phyloP scores from a whole-genome alignment of 2,888 invertebrate species.

The Sinhomidia bicolor region DNA sequence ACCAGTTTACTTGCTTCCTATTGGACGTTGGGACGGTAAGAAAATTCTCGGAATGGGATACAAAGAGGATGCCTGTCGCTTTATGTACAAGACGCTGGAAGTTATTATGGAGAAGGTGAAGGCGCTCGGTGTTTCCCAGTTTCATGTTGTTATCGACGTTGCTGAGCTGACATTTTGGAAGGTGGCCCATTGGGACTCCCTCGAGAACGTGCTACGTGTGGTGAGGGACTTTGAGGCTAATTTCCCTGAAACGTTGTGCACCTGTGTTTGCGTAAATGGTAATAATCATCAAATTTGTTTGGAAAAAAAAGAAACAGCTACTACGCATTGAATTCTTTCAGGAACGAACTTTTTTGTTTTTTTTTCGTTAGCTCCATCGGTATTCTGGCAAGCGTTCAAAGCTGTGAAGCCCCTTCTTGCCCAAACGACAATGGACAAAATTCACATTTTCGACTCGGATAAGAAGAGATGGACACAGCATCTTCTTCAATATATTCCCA shows the following conservation, averaged over 20 bases:
- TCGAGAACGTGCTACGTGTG: conserved; percentile 69
- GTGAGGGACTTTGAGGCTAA: conserved; percentile 68
- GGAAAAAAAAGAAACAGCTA: background rate
- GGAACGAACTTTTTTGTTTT: background rate
- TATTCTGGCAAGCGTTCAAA: conserved; percentile 76
- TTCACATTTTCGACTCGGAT: conserved; percentile 73
- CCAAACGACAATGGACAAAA: conserved; percentile 72
- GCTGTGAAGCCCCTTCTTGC: conserved; percentile 73
- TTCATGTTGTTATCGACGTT: conserved; percentile 69
- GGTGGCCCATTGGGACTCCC: conserved; percentile 75
- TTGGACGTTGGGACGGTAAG: conserved; percentile 73
- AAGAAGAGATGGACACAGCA: conserved; percentile 67
- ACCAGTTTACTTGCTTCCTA: conserved; percentile 68
- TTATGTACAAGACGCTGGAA: conserved; percentile 73
- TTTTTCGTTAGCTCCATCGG: conserved; percentile 66
- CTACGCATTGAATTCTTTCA: background rate
- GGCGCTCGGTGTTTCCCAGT: conserved; percentile 64
- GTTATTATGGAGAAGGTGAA: conserved; percentile 69
- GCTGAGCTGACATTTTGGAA: conserved; percentile 74
- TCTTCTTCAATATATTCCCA: conserved; percentile 63
- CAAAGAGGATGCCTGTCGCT: conserved; percentile 67
- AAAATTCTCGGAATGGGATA: conserved; percentile 70
- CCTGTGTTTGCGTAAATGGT: conserved; percentile 71
- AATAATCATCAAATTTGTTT: background rate
- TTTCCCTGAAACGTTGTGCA: conserved; percentile 64